phyloP scores from a whole-genome alignment of 2,888 invertebrate genomes.

The Bellardia pandia region DNA sequence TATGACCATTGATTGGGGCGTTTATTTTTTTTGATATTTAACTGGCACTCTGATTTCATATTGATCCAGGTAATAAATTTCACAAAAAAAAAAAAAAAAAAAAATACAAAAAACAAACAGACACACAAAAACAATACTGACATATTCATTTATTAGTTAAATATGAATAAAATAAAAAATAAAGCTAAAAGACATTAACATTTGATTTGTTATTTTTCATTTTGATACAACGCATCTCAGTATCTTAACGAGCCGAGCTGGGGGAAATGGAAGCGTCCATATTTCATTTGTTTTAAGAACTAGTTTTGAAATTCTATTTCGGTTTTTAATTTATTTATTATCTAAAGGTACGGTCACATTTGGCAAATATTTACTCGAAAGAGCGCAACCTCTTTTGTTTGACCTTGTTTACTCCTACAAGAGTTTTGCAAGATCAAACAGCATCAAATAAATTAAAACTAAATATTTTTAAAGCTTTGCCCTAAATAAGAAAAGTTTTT shows the following conservation, averaged over 20 bases:
- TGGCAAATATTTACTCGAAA: too few relatives aligned
- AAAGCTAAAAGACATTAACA: conserved; percentile 65
- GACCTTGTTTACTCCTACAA: too few relatives aligned
- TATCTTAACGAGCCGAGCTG: background rate
- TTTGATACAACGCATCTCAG: conserved; percentile 65
- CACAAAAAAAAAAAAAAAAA: conserved; percentile 14
- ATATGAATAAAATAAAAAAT: conserved; percentile 11
- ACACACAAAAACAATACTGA: conserved; percentile 55
- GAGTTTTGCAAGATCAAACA: too few relatives aligned
- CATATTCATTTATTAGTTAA: conserved; percentile 73
- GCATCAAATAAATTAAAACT: too few relatives aligned
- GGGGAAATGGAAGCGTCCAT: background rate
- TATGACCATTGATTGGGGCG: conserved; percentile 75
- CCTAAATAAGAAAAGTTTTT: too few relatives aligned
- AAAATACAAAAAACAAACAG: background rate
- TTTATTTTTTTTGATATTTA: conserved; percentile 30
- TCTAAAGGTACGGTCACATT: background rate
- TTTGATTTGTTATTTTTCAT: conserved; percentile 75
- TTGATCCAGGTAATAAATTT: conserved; percentile 76
- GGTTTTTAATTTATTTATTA: conserved; percentile 10
- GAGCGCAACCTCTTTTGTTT: too few relatives aligned
- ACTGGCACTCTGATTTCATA: conserved; percentile 61
- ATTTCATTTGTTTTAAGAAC: conserved; percentile 21
- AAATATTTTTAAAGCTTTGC: too few relatives aligned
- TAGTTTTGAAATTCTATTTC: conserved; percentile 18